phyloP scores from a whole-genome alignment of 2,888 invertebrate species.

The Megastigmus dorsalis region DNA sequence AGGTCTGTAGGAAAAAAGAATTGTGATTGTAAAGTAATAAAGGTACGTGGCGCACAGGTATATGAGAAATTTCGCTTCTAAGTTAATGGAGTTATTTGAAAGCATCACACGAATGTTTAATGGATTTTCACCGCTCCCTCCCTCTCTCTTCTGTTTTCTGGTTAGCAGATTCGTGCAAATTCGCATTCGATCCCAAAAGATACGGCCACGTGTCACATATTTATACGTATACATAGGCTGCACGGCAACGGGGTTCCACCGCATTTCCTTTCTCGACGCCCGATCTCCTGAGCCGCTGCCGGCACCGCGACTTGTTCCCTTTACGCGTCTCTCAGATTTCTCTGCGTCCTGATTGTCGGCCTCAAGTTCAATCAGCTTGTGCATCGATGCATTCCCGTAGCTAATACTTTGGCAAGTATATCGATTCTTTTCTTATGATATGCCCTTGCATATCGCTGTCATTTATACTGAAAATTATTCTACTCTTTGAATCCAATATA shows the following conservation, averaged over 20 bases:
- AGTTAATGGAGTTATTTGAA: slow-evolving; percentile 19
- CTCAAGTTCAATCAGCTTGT: slow-evolving; percentile 13
- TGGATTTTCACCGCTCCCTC: slow-evolving; percentile 15
- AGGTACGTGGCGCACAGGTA: neutral
- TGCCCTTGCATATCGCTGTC: too few species aligned
- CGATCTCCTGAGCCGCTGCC: neutral
- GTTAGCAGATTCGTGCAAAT: neutral
- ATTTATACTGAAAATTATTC: too few species aligned
- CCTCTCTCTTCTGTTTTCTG: too few species aligned
- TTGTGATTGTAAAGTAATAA: too few species aligned
- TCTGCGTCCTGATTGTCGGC: slow-evolving; percentile 27
- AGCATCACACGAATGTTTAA: slow-evolving; percentile 8
- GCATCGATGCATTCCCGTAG: neutral
- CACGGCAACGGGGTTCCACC: too few species aligned
- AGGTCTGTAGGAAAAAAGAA: too few species aligned
- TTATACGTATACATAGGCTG: too few species aligned
- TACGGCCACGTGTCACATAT: too few species aligned
- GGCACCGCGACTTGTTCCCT: slow-evolving; percentile 22
- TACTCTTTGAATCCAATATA: too few species aligned
- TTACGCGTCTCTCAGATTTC: slow-evolving; percentile 29
- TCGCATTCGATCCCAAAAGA: neutral
- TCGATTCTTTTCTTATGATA: too few species aligned
- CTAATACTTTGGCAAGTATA: too few species aligned
- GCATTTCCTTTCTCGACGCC: neutral
- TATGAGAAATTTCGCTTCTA: neutral